Evolutionary conservation across 2,888 invertebrate genomes (phyloP).

Genomic region (Crossocerus cetratus): DNA sequence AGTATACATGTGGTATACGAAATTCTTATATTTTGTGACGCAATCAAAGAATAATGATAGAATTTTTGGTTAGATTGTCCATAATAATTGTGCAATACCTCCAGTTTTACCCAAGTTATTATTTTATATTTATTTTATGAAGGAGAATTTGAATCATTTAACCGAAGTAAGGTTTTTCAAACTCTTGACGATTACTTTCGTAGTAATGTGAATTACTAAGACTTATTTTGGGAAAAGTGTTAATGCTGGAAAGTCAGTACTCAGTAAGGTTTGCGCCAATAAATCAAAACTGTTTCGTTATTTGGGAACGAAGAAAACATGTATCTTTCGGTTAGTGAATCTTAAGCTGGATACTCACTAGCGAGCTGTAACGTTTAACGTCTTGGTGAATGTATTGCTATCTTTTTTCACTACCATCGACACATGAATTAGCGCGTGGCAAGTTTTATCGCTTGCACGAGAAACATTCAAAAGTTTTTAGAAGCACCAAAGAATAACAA

Average conservation of each 20-base stretch:
- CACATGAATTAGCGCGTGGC: too few species aligned
- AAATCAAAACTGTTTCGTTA: conserved; percentile 14
- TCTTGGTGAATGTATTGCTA: too few species aligned
- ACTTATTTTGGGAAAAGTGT: conserved; percentile 11
- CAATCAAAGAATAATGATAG: too few species aligned
- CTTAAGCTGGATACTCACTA: conserved; percentile 7
- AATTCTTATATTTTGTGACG: too few species aligned
- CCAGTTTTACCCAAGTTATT: too few species aligned
- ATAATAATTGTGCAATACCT: too few species aligned
- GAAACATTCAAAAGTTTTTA: too few species aligned
- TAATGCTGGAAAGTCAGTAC: conserved; percentile 31
- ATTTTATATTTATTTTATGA: neutral
- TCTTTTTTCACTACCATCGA: too few species aligned
- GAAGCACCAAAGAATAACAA: too few species aligned
- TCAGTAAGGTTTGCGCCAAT: conserved; percentile 23
- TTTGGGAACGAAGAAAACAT: neutral
- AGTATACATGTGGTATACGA: too few species aligned
- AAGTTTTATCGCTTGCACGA: too few species aligned
- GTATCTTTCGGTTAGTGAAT: conserved; percentile 2
- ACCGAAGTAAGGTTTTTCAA: neutral
- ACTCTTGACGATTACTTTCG: neutral
- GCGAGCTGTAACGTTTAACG: neutral
- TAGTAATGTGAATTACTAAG: neutral
- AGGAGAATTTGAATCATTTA: neutral
- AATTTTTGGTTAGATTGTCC: too few species aligned